Conservation (phyloP, 2,888 invertebrate species). For the Oxyteleia sp. region DNA sequence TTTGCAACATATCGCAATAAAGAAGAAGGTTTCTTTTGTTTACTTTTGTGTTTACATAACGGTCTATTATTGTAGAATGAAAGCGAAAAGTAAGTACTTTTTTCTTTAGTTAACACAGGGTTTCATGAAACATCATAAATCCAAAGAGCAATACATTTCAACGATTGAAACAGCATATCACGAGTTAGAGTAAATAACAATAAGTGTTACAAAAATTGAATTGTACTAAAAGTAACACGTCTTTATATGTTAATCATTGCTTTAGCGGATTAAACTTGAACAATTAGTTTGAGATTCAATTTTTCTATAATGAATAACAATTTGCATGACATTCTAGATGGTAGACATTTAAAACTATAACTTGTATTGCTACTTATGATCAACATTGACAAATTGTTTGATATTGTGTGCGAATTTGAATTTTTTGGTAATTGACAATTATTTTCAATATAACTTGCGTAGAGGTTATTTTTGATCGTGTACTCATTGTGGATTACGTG, state of each 20-base stretch:
- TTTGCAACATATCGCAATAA: too few relatives aligned
- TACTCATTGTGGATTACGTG: slow-evolving; percentile 5
- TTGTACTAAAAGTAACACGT: slow-evolving; percentile 35
- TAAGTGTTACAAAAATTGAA: slow-evolving; percentile 17
- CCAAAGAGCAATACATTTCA: too few relatives aligned
- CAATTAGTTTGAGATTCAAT: slow-evolving; percentile 53
- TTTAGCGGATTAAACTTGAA: slow-evolving; percentile 54
- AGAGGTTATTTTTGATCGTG: slow-evolving; percentile 35
- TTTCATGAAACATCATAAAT: too few relatives aligned
- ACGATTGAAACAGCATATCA: slow-evolving; percentile 9
- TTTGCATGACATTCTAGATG: slow-evolving; percentile 41
- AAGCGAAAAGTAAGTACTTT: too few relatives aligned
- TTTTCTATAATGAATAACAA: slow-evolving; percentile 55
- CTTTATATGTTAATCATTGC: slow-evolving; percentile 29
- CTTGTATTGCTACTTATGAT: slow-evolving; percentile 36
- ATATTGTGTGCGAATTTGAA: too few relatives aligned
- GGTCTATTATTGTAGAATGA: too few relatives aligned
- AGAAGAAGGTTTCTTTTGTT: too few relatives aligned
- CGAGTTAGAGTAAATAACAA: slow-evolving; percentile 15
- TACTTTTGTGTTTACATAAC: too few relatives aligned
- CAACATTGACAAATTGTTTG: slow-evolving; percentile 19
- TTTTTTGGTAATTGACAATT: slow-evolving; percentile 16
- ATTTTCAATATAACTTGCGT: too few relatives aligned
- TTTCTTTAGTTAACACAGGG: too few relatives aligned
- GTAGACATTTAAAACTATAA: slow-evolving; percentile 21